phyloP scores from a whole-genome alignment of 2,113 vertebrate genomes.

The Trematomus loennbergii region DNA sequence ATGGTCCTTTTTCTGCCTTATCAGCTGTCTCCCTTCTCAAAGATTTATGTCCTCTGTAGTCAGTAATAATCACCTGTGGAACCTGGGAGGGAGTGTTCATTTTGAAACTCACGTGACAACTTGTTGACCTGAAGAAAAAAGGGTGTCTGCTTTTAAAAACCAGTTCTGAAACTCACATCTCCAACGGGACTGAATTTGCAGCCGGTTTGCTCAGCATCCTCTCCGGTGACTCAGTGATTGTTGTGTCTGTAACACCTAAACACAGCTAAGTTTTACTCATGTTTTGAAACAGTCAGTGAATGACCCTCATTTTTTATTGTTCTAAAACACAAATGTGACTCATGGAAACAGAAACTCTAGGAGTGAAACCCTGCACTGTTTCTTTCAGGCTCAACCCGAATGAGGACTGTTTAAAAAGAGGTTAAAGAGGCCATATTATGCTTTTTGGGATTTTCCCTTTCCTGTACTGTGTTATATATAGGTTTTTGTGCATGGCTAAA shows the following conservation, averaged over 20 bases:
- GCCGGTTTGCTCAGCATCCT: neutral
- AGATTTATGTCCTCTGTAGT: conserved; percentile 54
- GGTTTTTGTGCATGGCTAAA: no score
- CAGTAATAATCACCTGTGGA: conserved; percentile 56
- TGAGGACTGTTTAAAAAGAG: no score
- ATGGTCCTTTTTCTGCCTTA: conserved; percentile 45
- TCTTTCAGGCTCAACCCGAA: conserved; percentile 15
- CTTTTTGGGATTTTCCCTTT: no score
- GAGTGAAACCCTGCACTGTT: conserved; percentile 14
- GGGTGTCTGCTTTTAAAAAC: conserved; percentile 33
- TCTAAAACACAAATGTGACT: conserved; percentile 55
- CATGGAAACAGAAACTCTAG: conserved; percentile 25
- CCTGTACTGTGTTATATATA: no score
- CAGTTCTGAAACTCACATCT: conserved; percentile 14
- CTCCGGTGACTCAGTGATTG: conserved; percentile 64
- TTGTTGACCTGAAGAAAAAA: conserved; percentile 14
- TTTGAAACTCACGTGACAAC: conserved; percentile 11
- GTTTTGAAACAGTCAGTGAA: conserved; percentile 48
- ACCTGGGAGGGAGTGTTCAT: conserved; percentile 38
- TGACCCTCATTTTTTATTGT: conserved; percentile 44
- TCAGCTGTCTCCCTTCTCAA: conserved; percentile 56
- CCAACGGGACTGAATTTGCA: neutral
- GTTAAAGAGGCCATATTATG: no score
- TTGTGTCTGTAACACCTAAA: conserved; percentile 60
- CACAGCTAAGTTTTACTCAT: conserved; percentile 42